These are phyloP conservation scores for Antechinus stuartii DNA, from an alignment of 2,113 vertebrate species.

Conservation along the genomic window DNA sequence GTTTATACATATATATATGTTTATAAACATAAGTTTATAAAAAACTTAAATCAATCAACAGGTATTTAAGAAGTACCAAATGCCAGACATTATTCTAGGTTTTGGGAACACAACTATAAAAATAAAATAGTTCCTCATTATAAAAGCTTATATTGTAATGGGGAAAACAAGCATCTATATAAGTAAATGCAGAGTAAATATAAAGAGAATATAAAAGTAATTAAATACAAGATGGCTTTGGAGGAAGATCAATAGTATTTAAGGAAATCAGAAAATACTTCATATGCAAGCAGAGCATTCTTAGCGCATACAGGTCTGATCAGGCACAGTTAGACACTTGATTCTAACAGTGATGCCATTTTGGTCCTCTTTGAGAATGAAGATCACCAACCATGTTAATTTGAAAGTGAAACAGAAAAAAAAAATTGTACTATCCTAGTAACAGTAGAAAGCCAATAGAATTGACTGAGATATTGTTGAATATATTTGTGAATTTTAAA, in stretches of 20 bases:
- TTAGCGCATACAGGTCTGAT: too few species aligned
- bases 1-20: too few species aligned
- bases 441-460: not conserved
- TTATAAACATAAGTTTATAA: too few species aligned
- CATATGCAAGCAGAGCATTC: not conserved
- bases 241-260: not conserved
- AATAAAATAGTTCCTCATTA: not conserved
- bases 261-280: not conserved
- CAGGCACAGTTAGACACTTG: too few species aligned
- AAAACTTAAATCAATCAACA: too few species aligned
- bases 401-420: not conserved
- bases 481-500: not conserved
- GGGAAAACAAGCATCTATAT: not conserved
- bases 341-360: too few species aligned
- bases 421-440: not conserved
- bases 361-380: too few species aligned
- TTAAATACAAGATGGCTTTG: not conserved
- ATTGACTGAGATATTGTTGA: not conserved
- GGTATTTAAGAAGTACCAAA: too few species aligned
- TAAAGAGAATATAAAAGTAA: not conserved
- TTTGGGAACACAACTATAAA: not conserved
- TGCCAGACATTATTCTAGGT: not conserved
- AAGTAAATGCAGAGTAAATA: not conserved
- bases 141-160: not conserved
- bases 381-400: too few species aligned